These are phyloP conservation scores for Cheilosia grossa DNA, from an alignment of 2,888 invertebrate genomes.

Conservation along the genomic window DNA sequence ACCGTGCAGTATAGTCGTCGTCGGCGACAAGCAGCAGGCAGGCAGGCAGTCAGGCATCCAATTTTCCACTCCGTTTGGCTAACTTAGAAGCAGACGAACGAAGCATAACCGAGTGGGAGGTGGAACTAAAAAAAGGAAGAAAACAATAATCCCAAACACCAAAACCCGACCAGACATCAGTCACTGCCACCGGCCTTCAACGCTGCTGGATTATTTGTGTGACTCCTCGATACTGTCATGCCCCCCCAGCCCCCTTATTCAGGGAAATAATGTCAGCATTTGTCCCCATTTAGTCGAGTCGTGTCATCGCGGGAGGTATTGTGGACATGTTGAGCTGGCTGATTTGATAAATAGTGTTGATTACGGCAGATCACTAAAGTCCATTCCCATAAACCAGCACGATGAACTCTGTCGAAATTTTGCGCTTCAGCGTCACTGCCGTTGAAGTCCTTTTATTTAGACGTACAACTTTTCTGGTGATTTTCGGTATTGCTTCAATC, in stretches of 20 bases:
- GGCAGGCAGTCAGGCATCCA: conserved; percentile 61
- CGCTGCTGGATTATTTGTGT: conserved; percentile 29
- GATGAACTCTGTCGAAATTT: conserved; percentile 55
- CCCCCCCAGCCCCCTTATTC: not conserved
- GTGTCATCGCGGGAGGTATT: conserved; percentile 21
- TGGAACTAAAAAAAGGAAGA: not conserved
- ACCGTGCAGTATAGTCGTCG: too few relatives aligned
- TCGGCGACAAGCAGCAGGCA: not conserved
- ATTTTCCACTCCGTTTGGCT: conserved; percentile 64
- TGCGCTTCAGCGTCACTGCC: conserved; percentile 38
- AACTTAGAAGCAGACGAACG: conserved; percentile 48
- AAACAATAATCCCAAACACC: not conserved
- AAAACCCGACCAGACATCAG: conserved; percentile 47
- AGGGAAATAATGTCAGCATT: conserved; percentile 31
- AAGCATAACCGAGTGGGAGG: not conserved
- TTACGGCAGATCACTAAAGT: conserved; percentile 45
- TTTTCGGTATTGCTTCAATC: conserved; percentile 2
- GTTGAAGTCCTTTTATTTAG: conserved; percentile 28
- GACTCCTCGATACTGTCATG: conserved; percentile 1
- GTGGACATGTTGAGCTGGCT: conserved; percentile 31
- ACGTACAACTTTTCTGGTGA: conserved; percentile 1
- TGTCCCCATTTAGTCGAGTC: conserved; percentile 54
- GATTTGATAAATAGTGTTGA: conserved; percentile 56
- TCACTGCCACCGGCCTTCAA: conserved; percentile 17
- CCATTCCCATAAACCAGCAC: conserved; percentile 45